A percentile compares a stretch with the other conserved stretches of the same genome.
Evolutionary conservation across 2,113 vertebrate genomes (phyloP).

Genomic region (Regulus satrapa): DNA sequence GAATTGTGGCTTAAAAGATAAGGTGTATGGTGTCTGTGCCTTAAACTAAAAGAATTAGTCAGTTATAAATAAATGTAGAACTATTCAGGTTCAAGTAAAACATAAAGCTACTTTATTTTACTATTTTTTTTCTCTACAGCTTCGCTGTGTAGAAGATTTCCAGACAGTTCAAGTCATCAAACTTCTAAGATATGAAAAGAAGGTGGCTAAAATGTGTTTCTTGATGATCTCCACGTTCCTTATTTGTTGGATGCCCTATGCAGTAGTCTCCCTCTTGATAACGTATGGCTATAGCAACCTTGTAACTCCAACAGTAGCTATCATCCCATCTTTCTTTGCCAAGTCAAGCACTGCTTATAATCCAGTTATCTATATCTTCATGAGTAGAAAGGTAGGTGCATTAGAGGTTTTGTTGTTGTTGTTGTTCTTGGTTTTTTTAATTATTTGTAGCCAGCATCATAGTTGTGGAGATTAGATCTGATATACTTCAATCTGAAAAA

Average conservation of each 20-base stretch:
- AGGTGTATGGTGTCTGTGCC: not conserved
- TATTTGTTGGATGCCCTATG: slow-evolving; percentile 88
- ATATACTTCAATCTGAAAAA: not conserved
- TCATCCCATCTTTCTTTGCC: slow-evolving; percentile 87
- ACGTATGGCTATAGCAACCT: slow-evolving; percentile 80
- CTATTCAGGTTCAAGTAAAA: not conserved
- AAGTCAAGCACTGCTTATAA: slow-evolving; percentile 90
- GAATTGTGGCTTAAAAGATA: not conserved
- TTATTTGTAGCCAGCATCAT: not conserved
- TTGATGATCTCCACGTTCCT: slow-evolving; percentile 88
- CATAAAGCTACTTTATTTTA: not conserved
- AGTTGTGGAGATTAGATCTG: not conserved
- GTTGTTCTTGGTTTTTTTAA: no score
- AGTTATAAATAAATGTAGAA: not conserved
- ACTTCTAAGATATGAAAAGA: slow-evolving; percentile 89
- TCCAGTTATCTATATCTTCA: slow-evolving; percentile 88
- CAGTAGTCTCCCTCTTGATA: slow-evolving; percentile 84
- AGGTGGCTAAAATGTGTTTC: slow-evolving; percentile 88
- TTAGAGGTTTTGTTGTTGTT: not conserved
- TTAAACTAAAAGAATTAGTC: not conserved
- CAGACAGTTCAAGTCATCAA: slow-evolving; percentile 87
- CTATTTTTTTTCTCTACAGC: slow-evolving; percentile 62
- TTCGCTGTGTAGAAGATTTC: slow-evolving; percentile 85
- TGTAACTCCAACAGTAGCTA: slow-evolving; percentile 83
- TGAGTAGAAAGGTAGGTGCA: slow-evolving; percentile 87